Percentiles rank a stretch among this genome's conserved stretches.
Evolutionary conservation across 2,888 invertebrate species (phyloP).

Genomic region (Ophion slaviceki): DNA sequence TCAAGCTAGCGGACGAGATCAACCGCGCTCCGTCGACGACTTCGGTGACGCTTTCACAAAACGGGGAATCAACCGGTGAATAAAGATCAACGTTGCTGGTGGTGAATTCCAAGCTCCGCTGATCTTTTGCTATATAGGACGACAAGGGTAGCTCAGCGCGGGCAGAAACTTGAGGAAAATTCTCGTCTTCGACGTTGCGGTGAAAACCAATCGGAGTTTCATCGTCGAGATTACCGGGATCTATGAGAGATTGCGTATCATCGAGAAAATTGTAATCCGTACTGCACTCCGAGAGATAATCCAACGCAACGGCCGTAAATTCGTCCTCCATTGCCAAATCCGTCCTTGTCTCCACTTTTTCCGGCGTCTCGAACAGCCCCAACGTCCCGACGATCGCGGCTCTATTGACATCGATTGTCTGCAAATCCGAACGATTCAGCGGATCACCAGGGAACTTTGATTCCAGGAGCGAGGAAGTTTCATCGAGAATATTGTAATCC

Average conservation of each 20-base stretch:
- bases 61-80: neutral
- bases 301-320: neutral
- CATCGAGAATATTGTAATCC: conserved; percentile 79
- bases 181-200: neutral
- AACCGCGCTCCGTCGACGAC: no score
- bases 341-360: neutral
- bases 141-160: neutral
- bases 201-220: neutral
- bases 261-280: conserved; percentile 53
- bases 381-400: neutral
- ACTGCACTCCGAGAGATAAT: conserved; percentile 31
- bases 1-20: neutral
- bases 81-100: neutral
- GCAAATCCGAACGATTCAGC: neutral
- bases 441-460: conserved; percentile 37
- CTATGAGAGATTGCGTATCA: conserved; percentile 72
- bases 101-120: neutral
- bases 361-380: neutral
- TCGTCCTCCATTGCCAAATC: neutral
- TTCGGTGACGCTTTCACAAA: neutral
- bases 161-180: neutral
- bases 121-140: neutral
- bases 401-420: neutral
- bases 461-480: conserved; percentile 73
- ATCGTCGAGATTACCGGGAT: conserved; percentile 35